Conservation (phyloP, 2,113 vertebrate species). For the Pomatorhinus ruficollis region DNA sequence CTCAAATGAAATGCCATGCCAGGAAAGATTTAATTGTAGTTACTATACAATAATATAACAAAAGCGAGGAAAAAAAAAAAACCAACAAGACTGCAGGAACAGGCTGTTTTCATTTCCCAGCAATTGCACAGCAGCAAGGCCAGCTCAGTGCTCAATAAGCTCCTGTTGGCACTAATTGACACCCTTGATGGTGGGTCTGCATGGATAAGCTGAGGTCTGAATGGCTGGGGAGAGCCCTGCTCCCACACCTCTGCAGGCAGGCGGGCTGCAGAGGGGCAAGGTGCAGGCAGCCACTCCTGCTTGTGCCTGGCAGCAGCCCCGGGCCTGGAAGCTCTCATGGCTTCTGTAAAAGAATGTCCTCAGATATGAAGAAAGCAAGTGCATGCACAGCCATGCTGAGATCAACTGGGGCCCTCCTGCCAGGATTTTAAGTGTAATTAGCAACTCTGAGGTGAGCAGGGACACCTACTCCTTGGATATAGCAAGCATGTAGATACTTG, state of each 20-base stretch:
- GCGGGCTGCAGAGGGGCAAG: not conserved
- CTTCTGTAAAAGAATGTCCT: not conserved
- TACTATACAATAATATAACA: not conserved
- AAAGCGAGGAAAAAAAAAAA: not conserved
- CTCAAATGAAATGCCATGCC: not conserved
- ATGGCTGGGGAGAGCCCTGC: fast-evolving
- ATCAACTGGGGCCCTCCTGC: not conserved
- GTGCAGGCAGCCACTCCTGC: fast-evolving
- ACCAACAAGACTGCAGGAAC: not conserved
- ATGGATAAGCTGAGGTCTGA: not conserved
- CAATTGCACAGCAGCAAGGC: slow-evolving; percentile 2
- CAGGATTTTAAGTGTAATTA: not conserved
- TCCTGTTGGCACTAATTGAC: not conserved
- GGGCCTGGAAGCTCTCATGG: not conserved
- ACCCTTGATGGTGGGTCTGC: not conserved
- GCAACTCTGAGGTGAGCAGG: not conserved
- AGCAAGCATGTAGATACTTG: not conserved
- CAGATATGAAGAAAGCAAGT: not conserved
- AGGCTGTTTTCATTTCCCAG: slow-evolving; percentile 27
- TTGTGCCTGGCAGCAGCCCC: fast-evolving
- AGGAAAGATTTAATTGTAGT: slow-evolving; percentile 43
- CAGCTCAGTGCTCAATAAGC: not conserved
- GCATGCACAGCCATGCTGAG: not conserved
- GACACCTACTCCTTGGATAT: not conserved
- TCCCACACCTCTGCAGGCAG: fast-evolving